These are phyloP conservation scores for Fulica atra DNA, from an alignment of 2,113 vertebrate genomes.

Conservation along the genomic window DNA sequence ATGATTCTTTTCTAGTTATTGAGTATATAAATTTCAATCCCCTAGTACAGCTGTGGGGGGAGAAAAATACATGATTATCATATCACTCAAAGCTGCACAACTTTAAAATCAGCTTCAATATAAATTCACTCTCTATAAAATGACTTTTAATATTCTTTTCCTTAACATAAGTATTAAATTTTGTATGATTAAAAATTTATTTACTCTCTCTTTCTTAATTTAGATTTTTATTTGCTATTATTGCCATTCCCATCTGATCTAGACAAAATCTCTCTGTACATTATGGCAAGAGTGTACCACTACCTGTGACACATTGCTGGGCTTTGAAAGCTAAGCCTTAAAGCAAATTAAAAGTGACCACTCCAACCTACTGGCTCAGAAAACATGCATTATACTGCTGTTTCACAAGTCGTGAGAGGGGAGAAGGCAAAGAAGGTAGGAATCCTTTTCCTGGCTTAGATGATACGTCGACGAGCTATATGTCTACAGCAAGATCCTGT, in stretches of 20 bases:
- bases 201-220: slow-evolving; percentile 74
- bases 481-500: neutral
- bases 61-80: slow-evolving; percentile 76
- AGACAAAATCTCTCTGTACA: slow-evolving; percentile 9
- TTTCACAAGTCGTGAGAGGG: neutral
- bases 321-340: slow-evolving; percentile 49
- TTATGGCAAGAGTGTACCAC: neutral
- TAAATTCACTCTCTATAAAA: slow-evolving; percentile 77
- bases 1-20: slow-evolving; percentile 81
- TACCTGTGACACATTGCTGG: neutral
- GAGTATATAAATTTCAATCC: slow-evolving; percentile 83
- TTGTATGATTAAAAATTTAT: slow-evolving; percentile 80
- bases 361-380: neutral
- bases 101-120: slow-evolving; percentile 72
- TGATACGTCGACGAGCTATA: neutral
- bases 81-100: slow-evolving; percentile 76
- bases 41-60: slow-evolving; percentile 66
- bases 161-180: slow-evolving; percentile 80
- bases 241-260: slow-evolving; percentile 50
- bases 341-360: slow-evolving; percentile 59
- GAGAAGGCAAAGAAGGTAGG: neutral
- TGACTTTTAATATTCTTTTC: slow-evolving; percentile 82
- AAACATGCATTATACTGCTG: neutral
- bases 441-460: neutral
- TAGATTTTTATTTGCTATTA: slow-evolving; percentile 73